phyloP scores from a whole-genome alignment of 2,797 vertebrate species.

The Margarornis squamiger region DNA sequence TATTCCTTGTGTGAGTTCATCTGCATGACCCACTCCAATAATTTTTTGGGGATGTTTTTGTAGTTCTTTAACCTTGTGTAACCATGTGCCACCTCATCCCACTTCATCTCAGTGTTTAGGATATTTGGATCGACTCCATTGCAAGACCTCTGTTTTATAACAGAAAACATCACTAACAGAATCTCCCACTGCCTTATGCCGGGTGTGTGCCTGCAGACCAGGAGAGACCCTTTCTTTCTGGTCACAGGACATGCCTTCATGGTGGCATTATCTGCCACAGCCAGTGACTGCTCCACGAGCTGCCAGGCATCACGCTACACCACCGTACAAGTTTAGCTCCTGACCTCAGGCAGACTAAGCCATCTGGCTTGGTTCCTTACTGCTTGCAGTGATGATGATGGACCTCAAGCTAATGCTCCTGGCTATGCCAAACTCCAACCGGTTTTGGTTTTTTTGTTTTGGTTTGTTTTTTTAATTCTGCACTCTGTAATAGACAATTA shows the following conservation, averaged over 20 bases:
- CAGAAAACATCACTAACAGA: neutral
- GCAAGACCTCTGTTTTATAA: neutral
- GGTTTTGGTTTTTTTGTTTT: neutral
- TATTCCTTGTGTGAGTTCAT: neutral
- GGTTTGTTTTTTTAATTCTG: neutral
- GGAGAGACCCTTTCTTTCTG: neutral
- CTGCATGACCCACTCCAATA: neutral
- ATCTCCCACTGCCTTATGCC: neutral
- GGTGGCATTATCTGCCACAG: neutral
- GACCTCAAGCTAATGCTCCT: neutral
- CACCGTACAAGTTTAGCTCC: neutral
- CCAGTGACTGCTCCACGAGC: neutral
- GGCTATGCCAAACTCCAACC: neutral
- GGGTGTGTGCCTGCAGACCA: accelerated
- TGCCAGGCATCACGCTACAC: neutral
- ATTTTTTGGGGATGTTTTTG: neutral
- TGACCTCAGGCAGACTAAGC: neutral
- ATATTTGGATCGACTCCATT: accelerated
- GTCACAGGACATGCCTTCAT: neutral
- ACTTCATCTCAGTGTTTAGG: neutral
- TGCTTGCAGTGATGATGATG: neutral
- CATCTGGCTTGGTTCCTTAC: neutral
- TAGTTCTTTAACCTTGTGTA: neutral
- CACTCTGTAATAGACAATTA: neutral
- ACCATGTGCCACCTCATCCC: neutral